phyloP scores from a whole-genome alignment of 2,113 vertebrate species.

The Forbesichthys papilliferus region DNA sequence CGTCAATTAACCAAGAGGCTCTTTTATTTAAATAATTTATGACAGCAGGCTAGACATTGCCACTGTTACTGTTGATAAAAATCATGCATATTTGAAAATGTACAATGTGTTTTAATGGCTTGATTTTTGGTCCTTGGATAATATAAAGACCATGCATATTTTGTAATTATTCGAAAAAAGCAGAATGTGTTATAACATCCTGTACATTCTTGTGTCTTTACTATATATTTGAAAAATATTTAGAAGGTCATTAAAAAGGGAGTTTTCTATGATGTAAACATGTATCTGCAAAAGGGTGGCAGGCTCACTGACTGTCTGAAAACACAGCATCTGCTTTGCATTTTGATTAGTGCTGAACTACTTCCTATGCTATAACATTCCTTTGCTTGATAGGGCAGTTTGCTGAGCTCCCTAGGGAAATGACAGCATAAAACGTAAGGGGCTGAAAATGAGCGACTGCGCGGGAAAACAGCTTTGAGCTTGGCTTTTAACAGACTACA shows the following conservation, averaged over 20 bases:
- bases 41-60: too few relatives aligned
- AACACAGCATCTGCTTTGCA: conserved; percentile 64
- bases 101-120: too few relatives aligned
- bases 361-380: conserved; percentile 47
- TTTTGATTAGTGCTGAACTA: conserved; percentile 52
- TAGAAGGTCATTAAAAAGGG: too few relatives aligned
- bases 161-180: too few relatives aligned
- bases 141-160: too few relatives aligned
- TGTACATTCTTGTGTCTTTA: too few relatives aligned
- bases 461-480: conserved; percentile 14
- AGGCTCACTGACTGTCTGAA: background rate
- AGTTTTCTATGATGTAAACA: too few relatives aligned
- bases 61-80: too few relatives aligned
- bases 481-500: conserved; percentile 4
- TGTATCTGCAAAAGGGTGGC: background rate
- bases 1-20: conserved; percentile 20
- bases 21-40: background rate
- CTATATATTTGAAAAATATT: too few relatives aligned
- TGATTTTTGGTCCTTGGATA: too few relatives aligned
- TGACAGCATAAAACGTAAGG: conserved; percentile 37
- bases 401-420: conserved; percentile 27
- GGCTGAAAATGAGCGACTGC: conserved; percentile 1
- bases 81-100: too few relatives aligned
- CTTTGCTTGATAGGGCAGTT: conserved; percentile 34
- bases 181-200: too few relatives aligned